Percentiles rank a stretch among this genome's conserved stretches.
Conservation (phyloP, 1,140 invertebrate genomes). For the Andricus grossulariae region DNA sequence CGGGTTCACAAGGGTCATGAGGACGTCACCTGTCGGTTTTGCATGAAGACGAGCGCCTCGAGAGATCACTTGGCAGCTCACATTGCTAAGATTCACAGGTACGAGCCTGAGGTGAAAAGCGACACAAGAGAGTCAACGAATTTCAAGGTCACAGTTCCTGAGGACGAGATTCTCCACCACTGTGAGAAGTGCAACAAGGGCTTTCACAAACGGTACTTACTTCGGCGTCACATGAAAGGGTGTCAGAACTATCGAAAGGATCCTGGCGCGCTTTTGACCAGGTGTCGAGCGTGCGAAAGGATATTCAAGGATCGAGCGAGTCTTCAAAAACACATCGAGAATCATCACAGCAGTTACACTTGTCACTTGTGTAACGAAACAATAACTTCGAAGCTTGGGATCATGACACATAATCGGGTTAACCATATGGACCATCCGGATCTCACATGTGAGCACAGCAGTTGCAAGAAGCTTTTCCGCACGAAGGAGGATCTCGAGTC, state of each 20-base stretch:
- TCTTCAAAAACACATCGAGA: conserved; percentile 77
- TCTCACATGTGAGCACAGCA: conserved; percentile 71
- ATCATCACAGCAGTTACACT: conserved; percentile 77
- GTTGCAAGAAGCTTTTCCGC: conserved; percentile 78
- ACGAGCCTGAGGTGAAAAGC: conserved; percentile 68
- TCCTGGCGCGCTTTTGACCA: conserved; percentile 73
- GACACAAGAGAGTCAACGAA: conserved; percentile 49
- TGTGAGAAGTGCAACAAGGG: conserved; percentile 77
- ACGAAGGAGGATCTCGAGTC: conserved; percentile 76
- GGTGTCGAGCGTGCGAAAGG: conserved; percentile 77
- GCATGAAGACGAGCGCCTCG: conserved; percentile 79
- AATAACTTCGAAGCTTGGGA: conserved; percentile 77
- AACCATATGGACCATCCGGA: conserved; percentile 78
- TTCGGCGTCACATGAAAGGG: conserved; percentile 78
- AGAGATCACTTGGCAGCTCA: conserved; percentile 78
- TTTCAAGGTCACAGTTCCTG: conserved; percentile 59
- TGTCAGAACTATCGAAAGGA: conserved; percentile 77
- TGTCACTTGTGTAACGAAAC: conserved; percentile 78
- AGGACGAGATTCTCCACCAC: conserved; percentile 74
- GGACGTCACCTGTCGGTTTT: conserved; percentile 79
- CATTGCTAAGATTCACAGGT: conserved; percentile 78
- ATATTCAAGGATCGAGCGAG: conserved; percentile 79
- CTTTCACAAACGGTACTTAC: conserved; percentile 76
- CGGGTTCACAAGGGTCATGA: conserved; percentile 79
- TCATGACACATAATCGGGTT: conserved; percentile 79